Base-by-base conservation (phyloP, 1,140 invertebrate species). In the Drosophila persimilis region DNA sequence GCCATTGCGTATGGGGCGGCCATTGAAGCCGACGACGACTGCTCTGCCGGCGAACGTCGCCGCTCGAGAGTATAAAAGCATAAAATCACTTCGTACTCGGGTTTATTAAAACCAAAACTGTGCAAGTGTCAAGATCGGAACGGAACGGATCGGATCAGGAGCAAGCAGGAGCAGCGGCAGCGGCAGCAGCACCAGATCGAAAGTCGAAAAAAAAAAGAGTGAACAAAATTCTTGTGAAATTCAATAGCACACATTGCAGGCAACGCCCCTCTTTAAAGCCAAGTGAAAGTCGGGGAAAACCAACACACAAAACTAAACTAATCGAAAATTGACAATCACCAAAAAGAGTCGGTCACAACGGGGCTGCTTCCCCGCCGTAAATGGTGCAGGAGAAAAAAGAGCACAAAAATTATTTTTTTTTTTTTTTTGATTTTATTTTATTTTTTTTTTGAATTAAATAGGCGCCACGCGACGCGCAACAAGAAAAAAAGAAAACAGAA, bases 81-180 rank as follows among this genome's bases (percentile, higher is more conserved):
- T 85, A 90, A 90, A 89, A 80, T 81, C 85, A 75, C 80, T 90
- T 85, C 83, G 76, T 81, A 90, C 83, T 90, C 90, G 86, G 80
- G 83, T 88, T 90, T 90, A 90, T 90, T 90, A 88, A 90, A 90
- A 75, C 83, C 73, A 88, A 86, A 86, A 86, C 81, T 88, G 85
- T 90, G 74, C 74, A 81, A 86, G 85, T 88, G 85, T 73, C 75
- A 69, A 90, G 85, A 90, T 90, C 85, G 73, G 41, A 20, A 22
- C 15, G 22, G 51, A 20, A 41, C 11, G 11, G 51, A 53, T 53
- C 39, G 51, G 31, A 53, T 13, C n/a, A 13, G 31, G 50, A 31
- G 51, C 15, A 15, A 15, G 17, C 8, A 39, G 35, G 29, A 31
- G 29, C 29, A 52, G 29, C 39, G 13, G 51, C 51, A 35, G 51